Evolutionary conservation across 2,797 vertebrate genomes (phyloP).

Genomic region (Lutjanus campechanus): DNA sequence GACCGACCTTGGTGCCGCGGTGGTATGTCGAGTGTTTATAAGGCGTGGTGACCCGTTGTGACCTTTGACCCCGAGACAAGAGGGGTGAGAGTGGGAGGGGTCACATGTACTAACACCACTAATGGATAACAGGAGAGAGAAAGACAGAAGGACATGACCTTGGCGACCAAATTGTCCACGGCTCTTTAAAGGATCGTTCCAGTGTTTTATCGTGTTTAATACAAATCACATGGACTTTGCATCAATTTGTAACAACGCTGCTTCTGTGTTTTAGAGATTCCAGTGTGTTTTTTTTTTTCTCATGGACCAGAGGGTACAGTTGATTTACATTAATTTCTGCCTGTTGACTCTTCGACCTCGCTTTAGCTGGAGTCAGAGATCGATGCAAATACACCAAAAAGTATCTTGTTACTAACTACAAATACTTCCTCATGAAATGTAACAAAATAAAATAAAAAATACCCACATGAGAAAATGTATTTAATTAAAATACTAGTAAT

Average conservation of each 20-base stretch:
- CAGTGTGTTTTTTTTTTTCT: neutral
- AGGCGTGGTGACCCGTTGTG: conserved; percentile 76
- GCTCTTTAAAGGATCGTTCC: neutral
- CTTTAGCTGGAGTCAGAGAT: too few species aligned
- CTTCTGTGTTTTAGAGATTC: neutral
- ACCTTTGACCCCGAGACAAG: conserved; percentile 74
- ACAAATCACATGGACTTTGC: neutral
- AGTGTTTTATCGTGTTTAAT: neutral
- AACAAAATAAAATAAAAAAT: too few species aligned
- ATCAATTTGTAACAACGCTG: neutral
- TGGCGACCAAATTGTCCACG: conserved; percentile 13
- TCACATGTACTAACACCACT: conserved; percentile 62
- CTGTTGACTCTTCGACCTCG: too few species aligned
- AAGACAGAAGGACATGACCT: conserved; percentile 47
- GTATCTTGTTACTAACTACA: too few species aligned
- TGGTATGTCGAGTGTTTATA: conserved; percentile 82
- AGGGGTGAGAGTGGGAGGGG: conserved; percentile 21
- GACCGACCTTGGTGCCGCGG: conserved; percentile 58
- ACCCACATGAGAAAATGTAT: too few species aligned
- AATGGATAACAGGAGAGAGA: conserved; percentile 61
- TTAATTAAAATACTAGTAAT: too few species aligned
- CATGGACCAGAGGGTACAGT: neutral
- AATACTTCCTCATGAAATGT: too few species aligned
- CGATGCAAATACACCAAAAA: too few species aligned
- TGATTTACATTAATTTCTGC: neutral